Evolutionary conservation across 2,113 vertebrate species (phyloP).

Genomic region (Muscicapa adusta): DNA sequence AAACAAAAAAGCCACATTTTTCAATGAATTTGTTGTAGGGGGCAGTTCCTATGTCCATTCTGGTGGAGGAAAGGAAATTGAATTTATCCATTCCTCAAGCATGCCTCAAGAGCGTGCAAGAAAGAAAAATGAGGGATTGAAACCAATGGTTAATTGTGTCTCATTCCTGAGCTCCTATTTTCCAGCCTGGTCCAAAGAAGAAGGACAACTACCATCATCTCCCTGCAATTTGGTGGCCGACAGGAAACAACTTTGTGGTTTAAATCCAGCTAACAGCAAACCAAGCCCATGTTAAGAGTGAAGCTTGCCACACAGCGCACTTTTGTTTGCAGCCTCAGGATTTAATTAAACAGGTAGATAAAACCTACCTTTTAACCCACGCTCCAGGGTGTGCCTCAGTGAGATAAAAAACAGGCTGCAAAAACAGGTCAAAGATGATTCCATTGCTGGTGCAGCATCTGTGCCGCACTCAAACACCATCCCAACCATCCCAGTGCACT

Average conservation of each 20-base stretch:
- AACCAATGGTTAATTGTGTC: neutral
- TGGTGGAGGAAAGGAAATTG: neutral
- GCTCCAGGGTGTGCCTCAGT: neutral
- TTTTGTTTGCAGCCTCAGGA: constrained; percentile 32
- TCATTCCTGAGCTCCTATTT: neutral
- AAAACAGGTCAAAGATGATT: constrained; percentile 10
- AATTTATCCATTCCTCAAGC: neutral
- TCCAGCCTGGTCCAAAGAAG: neutral
- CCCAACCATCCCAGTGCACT: rapidly evolving
- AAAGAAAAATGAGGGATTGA: neutral
- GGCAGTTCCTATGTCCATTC: neutral
- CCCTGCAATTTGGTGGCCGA: neutral
- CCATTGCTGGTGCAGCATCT: neutral
- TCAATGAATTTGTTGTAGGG: neutral
- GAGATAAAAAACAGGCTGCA: constrained; percentile 6
- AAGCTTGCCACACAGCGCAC: neutral
- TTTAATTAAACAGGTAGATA: constrained; percentile 41
- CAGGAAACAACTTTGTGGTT: constrained; percentile 39
- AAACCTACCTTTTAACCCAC: constrained; percentile 38
- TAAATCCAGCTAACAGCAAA: neutral
- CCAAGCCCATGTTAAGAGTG: neutral
- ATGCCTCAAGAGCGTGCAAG: neutral
- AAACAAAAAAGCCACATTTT: neutral
- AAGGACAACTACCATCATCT: neutral
- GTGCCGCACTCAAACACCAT: rapidly evolving